phyloP scores from a whole-genome alignment of 53 echinoderm and acorn worm genomes.

The Actinopyga echinites region DNA sequence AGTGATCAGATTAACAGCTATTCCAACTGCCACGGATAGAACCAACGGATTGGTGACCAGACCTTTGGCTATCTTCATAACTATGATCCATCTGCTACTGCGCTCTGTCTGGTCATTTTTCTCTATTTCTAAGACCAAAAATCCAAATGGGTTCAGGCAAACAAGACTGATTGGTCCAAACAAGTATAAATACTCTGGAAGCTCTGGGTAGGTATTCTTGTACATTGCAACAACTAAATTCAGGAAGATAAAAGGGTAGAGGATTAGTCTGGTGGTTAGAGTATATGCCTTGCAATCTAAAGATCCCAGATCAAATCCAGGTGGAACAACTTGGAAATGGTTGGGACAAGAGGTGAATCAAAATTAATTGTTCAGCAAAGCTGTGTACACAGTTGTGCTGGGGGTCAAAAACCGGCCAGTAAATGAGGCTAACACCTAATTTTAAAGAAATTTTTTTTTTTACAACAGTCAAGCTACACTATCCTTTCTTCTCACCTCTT shows the following conservation, averaged over 20 bases:
- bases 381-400: no score
- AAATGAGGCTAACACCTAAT: no score
- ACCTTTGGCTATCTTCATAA: constrained; percentile 44
- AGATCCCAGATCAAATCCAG: no score
- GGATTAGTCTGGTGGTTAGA: no score
- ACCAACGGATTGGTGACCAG: constrained; percentile 75
- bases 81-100: constrained; percentile 19
- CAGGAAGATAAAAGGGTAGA: background rate
- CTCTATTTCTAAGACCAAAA: constrained; percentile 81
- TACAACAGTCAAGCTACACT: no score
- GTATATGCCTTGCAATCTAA: no score
- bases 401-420: no score
- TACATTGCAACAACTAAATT: constrained; percentile 75
- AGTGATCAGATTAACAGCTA: constrained; percentile 66
- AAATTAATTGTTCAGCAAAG: no score
- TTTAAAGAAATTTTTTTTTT: no score
- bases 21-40: constrained; percentile 58
- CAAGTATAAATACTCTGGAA: constrained; percentile 79
- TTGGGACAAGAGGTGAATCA: no score
- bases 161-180: constrained; percentile 77
- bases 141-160: constrained; percentile 78
- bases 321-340: no score
- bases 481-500: no score
- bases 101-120: background rate
- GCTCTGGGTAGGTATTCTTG: constrained; percentile 63